Evolutionary conservation across 2,113 vertebrate genomes (phyloP), one percentile per base, ranked within the genome.

Genomic region (Halichoerus grypus): DNA sequence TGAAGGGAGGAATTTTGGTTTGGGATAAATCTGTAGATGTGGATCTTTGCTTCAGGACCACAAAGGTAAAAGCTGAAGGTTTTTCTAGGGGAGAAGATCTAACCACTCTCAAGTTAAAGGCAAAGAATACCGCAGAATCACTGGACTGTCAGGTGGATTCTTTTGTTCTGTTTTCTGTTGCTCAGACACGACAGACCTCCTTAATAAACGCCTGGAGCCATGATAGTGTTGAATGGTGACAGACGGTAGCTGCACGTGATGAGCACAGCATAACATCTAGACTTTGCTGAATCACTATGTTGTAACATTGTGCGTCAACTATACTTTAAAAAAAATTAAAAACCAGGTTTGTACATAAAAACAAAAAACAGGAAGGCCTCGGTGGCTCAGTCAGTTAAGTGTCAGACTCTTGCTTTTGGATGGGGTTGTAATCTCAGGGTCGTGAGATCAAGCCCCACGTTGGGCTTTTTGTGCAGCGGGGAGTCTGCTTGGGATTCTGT

Each of bases 111-210:
- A 97, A 63, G 9, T 63, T 59, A 69, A 93, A 94, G 72, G 53
- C 22, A 88, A 92, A 65, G 53, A 90, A 93, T 83, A 28, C 33
- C 7, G 1, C 26, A 77, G 53, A 79, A 90, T 57, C 63, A 51
- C 26, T 51, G 76, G 65, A 28, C 16, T 42, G 6, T 51, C 81
- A 69, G 36, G 28, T 36, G 76, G 8, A 46, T 59, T 76, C 28
- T 89, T 91, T 59, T 81, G 39, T 61, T 79, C 46, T 82, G 4
- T 81, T 91, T 96, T 57, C 59, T 90, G 49, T 92, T 82, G 77
- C 19, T 65, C 26, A 65, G 59, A 82, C 21, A 51, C 24, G 53
- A 15, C 86, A 99, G 99, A 99, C 98, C 85, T 98, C 99, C 61
- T 98, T 99, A 97, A 80, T 91, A 22, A 99, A 98, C 97, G 97